These are phyloP conservation scores for Brachyalestes nurse DNA, from an alignment of 2,797 vertebrate genomes.

Conservation along the genomic window DNA sequence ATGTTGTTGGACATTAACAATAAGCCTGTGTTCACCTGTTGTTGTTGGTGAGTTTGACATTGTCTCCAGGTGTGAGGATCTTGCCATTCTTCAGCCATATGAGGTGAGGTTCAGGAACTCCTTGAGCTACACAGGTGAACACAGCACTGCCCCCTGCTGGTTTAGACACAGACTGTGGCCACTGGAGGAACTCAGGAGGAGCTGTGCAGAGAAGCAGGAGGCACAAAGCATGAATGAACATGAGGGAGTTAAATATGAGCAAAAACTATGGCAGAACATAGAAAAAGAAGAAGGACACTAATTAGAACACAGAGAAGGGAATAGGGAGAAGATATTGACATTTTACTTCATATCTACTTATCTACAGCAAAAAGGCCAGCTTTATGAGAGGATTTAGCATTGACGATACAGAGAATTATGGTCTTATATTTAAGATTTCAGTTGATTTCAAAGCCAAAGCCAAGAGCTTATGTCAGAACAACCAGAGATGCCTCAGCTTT, in stretches of 20 bases:
- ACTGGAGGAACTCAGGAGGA: conserved; percentile 69
- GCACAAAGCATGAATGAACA: not conserved
- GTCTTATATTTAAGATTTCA: conserved; percentile 2
- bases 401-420: not conserved
- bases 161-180: conserved; percentile 70
- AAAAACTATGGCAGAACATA: not conserved
- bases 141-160: conserved; percentile 65
- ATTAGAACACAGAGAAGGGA: not conserved
- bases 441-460: not conserved
- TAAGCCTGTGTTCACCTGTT: conserved; percentile 62
- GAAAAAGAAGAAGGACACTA: not conserved
- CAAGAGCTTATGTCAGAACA: not conserved
- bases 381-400: not conserved
- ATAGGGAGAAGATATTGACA: not conserved
- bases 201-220: conserved; percentile 51
- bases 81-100: conserved; percentile 73
- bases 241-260: too few species aligned
- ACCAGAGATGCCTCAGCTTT: not conserved
- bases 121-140: conserved; percentile 69
- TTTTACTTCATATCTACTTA: not conserved
- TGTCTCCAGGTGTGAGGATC: conserved; percentile 62
- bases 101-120: conserved; percentile 65
- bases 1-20: not conserved
- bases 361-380: not conserved
- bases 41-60: conserved; percentile 66